Percentiles rank a stretch among this genome's conserved stretches.
These are phyloP conservation scores for Dysdera silvatica DNA, from an alignment of 1,140 invertebrate species.

Conservation along the genomic window DNA sequence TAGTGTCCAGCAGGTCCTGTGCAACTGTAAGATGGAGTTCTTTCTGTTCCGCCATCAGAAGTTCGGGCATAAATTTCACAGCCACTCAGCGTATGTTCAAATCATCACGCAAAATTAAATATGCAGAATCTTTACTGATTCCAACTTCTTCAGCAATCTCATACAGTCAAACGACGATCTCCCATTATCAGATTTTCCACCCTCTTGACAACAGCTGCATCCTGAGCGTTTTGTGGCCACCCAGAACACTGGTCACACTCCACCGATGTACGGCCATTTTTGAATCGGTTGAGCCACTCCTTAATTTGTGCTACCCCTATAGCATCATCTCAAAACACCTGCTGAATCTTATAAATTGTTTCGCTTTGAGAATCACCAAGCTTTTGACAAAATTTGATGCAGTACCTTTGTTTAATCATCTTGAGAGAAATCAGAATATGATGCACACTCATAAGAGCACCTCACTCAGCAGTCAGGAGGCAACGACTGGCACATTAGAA, in stretches of 20 bases:
- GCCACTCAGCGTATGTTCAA: constrained; percentile 30
- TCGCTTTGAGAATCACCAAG: constrained; percentile 29
- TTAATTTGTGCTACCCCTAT: constrained; percentile 35
- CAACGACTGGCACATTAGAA: constrained; percentile 29
- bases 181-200: constrained; percentile 7
- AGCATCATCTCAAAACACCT: constrained; percentile 33
- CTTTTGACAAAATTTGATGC: too few relatives aligned
- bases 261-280: constrained; percentile 34
- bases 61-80: too few relatives aligned
- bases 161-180: constrained; percentile 34
- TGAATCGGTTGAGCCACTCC: constrained; percentile 35
- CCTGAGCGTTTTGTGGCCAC: constrained; percentile 30
- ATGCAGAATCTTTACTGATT: constrained; percentile 2
- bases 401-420: background rate
- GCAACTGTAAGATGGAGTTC: too few relatives aligned
- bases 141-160: constrained; percentile 24
- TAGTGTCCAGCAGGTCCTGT: too few relatives aligned
- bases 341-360: constrained; percentile 35
- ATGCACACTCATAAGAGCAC: too few relatives aligned
- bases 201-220: constrained; percentile 29
- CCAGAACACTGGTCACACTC: constrained; percentile 29
- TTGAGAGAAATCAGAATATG: background rate
- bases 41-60: too few relatives aligned
- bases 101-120: constrained; percentile 30
- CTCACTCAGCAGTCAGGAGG: background rate